Evolutionary conservation across 2,113 vertebrate genomes (phyloP).

Genomic region (Elephantulus edwardii): DNA sequence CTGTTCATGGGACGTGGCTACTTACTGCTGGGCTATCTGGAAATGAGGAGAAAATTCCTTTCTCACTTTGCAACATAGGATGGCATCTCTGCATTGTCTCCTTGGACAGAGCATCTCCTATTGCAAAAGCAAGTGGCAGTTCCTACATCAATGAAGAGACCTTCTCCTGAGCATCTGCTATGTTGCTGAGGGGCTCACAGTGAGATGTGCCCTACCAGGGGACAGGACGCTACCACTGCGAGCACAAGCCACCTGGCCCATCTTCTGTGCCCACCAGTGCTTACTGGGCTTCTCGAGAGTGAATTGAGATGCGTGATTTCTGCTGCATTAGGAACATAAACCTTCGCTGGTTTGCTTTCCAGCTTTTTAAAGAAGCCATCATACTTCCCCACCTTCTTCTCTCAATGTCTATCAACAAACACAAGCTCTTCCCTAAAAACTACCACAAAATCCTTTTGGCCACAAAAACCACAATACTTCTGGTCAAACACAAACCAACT

Average conservation of each 20-base stretch:
- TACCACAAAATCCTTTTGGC: slow-evolving; percentile 20
- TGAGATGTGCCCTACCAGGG: neutral
- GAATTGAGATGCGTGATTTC: slow-evolving; percentile 49
- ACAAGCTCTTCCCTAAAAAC: neutral
- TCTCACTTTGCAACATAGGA: neutral
- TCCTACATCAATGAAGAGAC: neutral
- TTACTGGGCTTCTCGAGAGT: slow-evolving; percentile 30
- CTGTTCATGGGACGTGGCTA: neutral
- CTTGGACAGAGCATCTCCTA: neutral
- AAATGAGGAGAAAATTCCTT: neutral
- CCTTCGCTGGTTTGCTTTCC: neutral
- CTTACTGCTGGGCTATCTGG: neutral
- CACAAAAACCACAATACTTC: too few relatives aligned
- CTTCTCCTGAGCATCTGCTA: neutral
- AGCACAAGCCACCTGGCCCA: slow-evolving; percentile 30
- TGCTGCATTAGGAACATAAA: slow-evolving; percentile 49
- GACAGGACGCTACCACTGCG: slow-evolving; percentile 35
- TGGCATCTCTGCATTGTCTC: neutral
- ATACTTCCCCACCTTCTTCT: neutral
- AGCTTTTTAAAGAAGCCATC: slow-evolving; percentile 48
- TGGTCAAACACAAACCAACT: slow-evolving; percentile 2
- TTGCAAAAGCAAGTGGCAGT: neutral
- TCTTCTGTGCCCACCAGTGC: slow-evolving; percentile 29
- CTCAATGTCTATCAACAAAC: neutral
- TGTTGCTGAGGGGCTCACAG: slow-evolving; percentile 48